Conservation (phyloP, 2,888 invertebrate genomes). For the Cheilosia impressa region DNA sequence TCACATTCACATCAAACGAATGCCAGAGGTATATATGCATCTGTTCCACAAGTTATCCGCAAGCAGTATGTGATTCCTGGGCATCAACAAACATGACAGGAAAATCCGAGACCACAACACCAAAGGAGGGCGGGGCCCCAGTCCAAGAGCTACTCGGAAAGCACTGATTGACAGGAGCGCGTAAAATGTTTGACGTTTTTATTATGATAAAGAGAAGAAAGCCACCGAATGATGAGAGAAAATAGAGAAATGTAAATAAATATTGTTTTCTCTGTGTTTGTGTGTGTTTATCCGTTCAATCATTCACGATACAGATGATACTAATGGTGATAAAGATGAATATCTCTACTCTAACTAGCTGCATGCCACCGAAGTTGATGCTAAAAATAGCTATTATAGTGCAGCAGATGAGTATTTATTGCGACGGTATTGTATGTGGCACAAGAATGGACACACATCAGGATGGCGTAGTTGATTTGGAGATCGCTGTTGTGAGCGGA, state of each 20-base stretch:
- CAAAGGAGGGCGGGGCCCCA: background rate
- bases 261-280: slow-evolving; percentile 5
- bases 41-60: slow-evolving; percentile 9
- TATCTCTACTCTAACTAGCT: slow-evolving; percentile 56
- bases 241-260: slow-evolving; percentile 15
- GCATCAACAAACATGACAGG: slow-evolving; percentile 65
- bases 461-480: too few species aligned
- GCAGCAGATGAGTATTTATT: slow-evolving; percentile 52
- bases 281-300: slow-evolving; percentile 64
- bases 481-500: too few species aligned
- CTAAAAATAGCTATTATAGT: slow-evolving; percentile 44
- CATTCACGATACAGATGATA: slow-evolving; percentile 54
- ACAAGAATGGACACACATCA: slow-evolving; percentile 18
- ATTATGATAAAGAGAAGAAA: slow-evolving; percentile 62
- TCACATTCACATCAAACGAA: slow-evolving; percentile 55
- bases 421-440: slow-evolving; percentile 10
- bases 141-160: slow-evolving; percentile 6
- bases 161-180: slow-evolving; percentile 65
- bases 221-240: slow-evolving; percentile 19
- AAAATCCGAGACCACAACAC: slow-evolving; percentile 53
- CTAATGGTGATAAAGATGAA: slow-evolving; percentile 73
- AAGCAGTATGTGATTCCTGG: slow-evolving; percentile 29
- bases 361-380: slow-evolving; percentile 65
- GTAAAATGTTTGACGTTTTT: slow-evolving; percentile 72
- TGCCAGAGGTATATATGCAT: slow-evolving; percentile 18